Percentiles rank a stretch among this genome's conserved stretches.
phyloP scores from a whole-genome alignment of 2,797 vertebrate genomes.

The Chaenodraco wilsoni region DNA sequence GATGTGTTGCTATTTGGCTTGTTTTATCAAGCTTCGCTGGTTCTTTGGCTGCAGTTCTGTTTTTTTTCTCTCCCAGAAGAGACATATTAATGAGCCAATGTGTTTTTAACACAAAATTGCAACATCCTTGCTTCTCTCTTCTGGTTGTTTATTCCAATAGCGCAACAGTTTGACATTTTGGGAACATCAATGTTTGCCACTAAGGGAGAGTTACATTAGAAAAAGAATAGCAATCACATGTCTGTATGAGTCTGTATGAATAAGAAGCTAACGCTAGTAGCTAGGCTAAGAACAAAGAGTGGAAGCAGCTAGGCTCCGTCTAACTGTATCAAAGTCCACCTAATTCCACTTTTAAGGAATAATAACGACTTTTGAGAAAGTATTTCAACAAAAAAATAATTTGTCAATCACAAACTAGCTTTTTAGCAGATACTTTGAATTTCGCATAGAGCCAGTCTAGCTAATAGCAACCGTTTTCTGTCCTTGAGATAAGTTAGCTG shows the following conservation, averaged over 20 bases:
- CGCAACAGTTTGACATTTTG: neutral
- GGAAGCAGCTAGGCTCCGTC: neutral
- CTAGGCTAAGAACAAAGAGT: neutral
- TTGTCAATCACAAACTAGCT: neutral
- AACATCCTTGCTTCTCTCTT: slow-evolving; percentile 6
- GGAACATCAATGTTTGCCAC: neutral
- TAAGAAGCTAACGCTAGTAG: neutral
- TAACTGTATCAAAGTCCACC: neutral
- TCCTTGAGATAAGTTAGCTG: neutral
- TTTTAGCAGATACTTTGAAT: neutral
- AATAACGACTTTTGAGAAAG: neutral
- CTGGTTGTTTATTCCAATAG: slow-evolving; percentile 8
- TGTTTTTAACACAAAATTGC: slow-evolving; percentile 28
- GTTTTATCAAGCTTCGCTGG: slow-evolving; percentile 28
- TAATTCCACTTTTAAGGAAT: neutral
- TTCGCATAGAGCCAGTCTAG: neutral
- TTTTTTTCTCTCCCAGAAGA: neutral
- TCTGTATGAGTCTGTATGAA: neutral
- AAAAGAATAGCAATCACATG: neutral
- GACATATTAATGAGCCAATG: slow-evolving; percentile 41
- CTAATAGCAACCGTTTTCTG: neutral
- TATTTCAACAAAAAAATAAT: neutral
- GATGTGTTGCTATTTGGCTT: slow-evolving; percentile 33
- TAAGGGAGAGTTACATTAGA: neutral
- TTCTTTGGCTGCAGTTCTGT: slow-evolving; percentile 35